Percentiles rank a stretch among this genome's conserved stretches.
Conservation (phyloP, 2,888 invertebrate genomes). For the Dasypogon diadema region DNA sequence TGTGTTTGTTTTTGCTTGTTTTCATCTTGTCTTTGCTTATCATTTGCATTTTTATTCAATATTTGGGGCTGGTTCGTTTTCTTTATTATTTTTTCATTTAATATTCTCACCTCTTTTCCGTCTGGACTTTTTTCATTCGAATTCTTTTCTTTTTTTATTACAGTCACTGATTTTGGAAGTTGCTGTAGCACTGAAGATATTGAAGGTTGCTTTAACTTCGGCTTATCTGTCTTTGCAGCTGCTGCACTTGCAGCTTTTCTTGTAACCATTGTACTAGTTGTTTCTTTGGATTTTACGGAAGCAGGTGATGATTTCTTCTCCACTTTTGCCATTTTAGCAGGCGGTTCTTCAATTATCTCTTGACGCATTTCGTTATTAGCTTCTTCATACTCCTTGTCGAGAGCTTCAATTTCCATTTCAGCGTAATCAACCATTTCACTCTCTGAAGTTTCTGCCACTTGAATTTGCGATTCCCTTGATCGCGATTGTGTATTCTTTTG, state of each 20-base stretch:
- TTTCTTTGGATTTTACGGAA: slow-evolving; percentile 60
- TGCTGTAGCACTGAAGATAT: slow-evolving; percentile 45
- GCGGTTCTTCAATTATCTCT: slow-evolving; percentile 13
- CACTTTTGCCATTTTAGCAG: slow-evolving; percentile 55
- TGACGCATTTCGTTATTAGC: neutral
- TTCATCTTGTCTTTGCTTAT: neutral
- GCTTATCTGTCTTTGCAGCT: neutral
- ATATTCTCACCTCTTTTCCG: slow-evolving; percentile 1
- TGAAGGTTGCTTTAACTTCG: slow-evolving; percentile 25
- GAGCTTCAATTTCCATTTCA: slow-evolving; percentile 50
- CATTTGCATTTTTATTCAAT: slow-evolving; percentile 18
- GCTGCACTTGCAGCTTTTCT: slow-evolving; percentile 18
- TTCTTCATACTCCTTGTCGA: slow-evolving; percentile 17
- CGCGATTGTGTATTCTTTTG: slow-evolving; percentile 64
- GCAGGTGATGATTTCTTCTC: slow-evolving; percentile 68
- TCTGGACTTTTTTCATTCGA: slow-evolving; percentile 29
- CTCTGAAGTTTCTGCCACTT: too few relatives aligned
- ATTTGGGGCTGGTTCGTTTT: neutral
- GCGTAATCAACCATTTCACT: neutral
- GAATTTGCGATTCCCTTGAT: slow-evolving; percentile 61
- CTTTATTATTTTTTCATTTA: slow-evolving; percentile 6
- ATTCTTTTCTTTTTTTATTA: slow-evolving; percentile 53
- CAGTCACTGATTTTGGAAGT: slow-evolving; percentile 51
- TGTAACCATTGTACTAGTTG: neutral
- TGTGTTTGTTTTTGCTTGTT: neutral